Evolutionary conservation across 2,113 vertebrate species (phyloP), one percentile per base, ranked within the genome.

Genomic region (Otis tarda): DNA sequence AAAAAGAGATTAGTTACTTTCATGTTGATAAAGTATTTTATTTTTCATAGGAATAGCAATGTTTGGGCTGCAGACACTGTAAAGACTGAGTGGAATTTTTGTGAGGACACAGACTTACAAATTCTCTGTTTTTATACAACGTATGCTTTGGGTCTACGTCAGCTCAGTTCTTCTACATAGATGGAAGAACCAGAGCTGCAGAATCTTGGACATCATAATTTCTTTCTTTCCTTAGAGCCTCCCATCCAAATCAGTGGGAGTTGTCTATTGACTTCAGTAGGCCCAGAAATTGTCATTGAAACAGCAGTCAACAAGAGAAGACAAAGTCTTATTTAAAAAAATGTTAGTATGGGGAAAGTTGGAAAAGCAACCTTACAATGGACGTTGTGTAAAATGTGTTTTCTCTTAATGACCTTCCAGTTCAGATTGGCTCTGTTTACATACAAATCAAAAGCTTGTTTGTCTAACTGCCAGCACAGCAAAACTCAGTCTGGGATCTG

Each of bases 361-460:
- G 86, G 94, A 94, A 76, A 85, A 74, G 80, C 77, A 91, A 59
- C 74, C 82, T 53, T 73, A 70, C 87, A 93, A 95, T 95, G 74
- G 92, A 22, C 75, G 70, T 94, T 92, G 96, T 89, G 77, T 87
- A 92, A 96, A 97, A 96, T 89, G 65, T 85, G 59, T 94, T 96
- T 96, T 96, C 91, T 87, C 93, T 95, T 97, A 89, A 84, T 95
- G 94, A 93, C 89, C 92, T 96, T 97, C 84, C 91, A 94, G 89
- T 93, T 94, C 81, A 92, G 70, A 94, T 96, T 96, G 94, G 94
- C 96, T 97, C 83, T 97, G 95, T 97, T 97, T 97, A 96, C 89
- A 89, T 85, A 91, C 92, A 96, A 91, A 91, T 96, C 89, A 89
- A 96, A 94, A 91, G 82, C 92, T 95, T 89, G 91, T 92, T 97